Evolutionary conservation across 2,113 vertebrate genomes (phyloP).

Genomic region (Chaetops frenatus): DNA sequence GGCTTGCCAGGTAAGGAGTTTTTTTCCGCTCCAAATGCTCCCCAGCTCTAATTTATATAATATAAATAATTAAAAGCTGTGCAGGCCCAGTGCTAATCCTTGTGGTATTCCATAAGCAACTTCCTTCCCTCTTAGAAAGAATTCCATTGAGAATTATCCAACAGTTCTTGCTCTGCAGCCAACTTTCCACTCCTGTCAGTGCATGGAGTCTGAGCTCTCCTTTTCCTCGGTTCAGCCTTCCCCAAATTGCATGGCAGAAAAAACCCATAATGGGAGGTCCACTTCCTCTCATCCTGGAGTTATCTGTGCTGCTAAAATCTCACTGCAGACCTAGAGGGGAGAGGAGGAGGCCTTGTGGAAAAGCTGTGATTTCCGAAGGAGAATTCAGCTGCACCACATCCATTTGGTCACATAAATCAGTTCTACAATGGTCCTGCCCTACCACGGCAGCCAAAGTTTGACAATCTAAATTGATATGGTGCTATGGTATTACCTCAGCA

Average conservation of each 20-base stretch:
- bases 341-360: not conserved
- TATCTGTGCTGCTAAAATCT: not conserved
- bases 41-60: conserved; percentile 6
- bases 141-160: conserved; percentile 27
- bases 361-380: not conserved
- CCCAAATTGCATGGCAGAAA: not conserved
- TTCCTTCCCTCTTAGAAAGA: conserved; percentile 18
- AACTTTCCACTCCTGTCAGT: not conserved
- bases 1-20: not conserved
- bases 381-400: not conserved
- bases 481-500: not conserved
- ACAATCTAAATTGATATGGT: not conserved
- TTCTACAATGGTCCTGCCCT: not conserved
- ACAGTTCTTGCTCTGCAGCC: conserved; percentile 2
- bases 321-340: not conserved
- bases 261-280: not conserved
- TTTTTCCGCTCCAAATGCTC: not conserved
- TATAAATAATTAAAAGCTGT: conserved; percentile 45
- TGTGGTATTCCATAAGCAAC: conserved; percentile 55
- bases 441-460: not conserved
- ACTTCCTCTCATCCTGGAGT: not conserved
- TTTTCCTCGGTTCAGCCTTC: not conserved
- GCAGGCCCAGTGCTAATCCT: conserved; percentile 20
- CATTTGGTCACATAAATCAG: not conserved
- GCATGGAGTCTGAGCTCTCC: not conserved